Percentiles rank a stretch among this genome's conserved stretches.
Evolutionary conservation across 2,797 vertebrate species (phyloP).

Genomic region (Sarcophilus harrisii): DNA sequence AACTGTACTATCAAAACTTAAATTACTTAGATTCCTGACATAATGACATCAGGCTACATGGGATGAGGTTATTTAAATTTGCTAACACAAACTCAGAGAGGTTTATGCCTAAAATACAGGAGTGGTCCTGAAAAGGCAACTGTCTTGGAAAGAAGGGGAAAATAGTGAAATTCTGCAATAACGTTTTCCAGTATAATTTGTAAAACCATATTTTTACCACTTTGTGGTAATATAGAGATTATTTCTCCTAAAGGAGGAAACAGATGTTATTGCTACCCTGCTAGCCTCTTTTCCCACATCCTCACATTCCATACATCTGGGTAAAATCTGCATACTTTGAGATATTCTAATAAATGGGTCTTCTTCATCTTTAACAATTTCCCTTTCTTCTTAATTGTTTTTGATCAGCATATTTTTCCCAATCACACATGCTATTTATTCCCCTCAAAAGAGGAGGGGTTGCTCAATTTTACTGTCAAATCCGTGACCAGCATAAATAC

Average conservation of each 20-base stretch:
- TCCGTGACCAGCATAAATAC: slow-evolving; percentile 58
- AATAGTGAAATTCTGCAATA: neutral
- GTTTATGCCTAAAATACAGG: neutral
- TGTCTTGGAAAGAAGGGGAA: neutral
- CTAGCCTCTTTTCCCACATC: neutral
- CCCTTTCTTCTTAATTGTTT: slow-evolving; percentile 77
- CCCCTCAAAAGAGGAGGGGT: slow-evolving; percentile 32
- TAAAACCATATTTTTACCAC: neutral
- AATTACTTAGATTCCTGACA: neutral
- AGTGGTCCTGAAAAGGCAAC: neutral
- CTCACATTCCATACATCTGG: neutral
- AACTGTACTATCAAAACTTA: neutral
- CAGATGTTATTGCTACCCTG: neutral
- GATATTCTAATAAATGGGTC: slow-evolving; percentile 66
- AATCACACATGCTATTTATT: slow-evolving; percentile 66
- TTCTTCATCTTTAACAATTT: slow-evolving; percentile 77
- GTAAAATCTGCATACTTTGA: slow-evolving; percentile 53
- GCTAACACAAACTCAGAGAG: neutral
- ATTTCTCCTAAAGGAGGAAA: neutral
- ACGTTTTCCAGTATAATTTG: neutral
- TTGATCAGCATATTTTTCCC: slow-evolving; percentile 74
- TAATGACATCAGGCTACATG: neutral
- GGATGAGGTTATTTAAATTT: neutral
- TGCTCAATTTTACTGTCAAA: slow-evolving; percentile 67
- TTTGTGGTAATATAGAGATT: neutral